Conservation (phyloP, 2,797 vertebrate genomes). For the Sylvilagus floridanus region DNA sequence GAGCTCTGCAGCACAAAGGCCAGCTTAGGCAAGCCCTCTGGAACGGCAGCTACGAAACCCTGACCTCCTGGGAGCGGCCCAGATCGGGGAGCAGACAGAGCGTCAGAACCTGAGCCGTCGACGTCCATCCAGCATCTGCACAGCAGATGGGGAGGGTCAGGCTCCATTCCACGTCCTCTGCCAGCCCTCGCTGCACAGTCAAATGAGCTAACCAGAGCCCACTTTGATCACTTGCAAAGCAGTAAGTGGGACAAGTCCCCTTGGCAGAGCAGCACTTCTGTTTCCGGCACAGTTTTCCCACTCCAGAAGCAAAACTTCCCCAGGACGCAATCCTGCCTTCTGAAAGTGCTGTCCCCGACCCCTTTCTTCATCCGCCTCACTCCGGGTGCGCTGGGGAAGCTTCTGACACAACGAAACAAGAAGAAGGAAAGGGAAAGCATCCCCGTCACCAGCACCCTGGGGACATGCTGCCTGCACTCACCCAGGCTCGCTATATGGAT, state of each 20-base stretch:
- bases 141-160: neutral
- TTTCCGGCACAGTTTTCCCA: constrained; percentile 61
- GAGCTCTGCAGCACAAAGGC: neutral
- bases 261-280: constrained; percentile 65
- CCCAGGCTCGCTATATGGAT: neutral
- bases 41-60: neutral
- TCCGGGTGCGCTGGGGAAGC: neutral
- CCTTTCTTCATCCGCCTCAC: neutral
- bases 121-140: constrained; percentile 17
- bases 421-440: neutral
- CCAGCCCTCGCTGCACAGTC: neutral
- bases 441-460: rapidly evolving
- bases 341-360: neutral
- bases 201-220: neutral
- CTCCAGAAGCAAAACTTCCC: constrained; percentile 64
- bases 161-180: neutral
- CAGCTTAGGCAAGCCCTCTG: neutral
- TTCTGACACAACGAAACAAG: constrained; percentile 8
- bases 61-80: neutral
- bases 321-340: neutral
- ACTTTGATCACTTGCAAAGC: rapidly evolving
- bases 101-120: neutral
- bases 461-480: neutral
- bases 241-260: neutral
- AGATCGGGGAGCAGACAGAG: neutral